Base-by-base conservation (phyloP, 92 coral and sea anemone species). In the Porites evermanni region DNA sequence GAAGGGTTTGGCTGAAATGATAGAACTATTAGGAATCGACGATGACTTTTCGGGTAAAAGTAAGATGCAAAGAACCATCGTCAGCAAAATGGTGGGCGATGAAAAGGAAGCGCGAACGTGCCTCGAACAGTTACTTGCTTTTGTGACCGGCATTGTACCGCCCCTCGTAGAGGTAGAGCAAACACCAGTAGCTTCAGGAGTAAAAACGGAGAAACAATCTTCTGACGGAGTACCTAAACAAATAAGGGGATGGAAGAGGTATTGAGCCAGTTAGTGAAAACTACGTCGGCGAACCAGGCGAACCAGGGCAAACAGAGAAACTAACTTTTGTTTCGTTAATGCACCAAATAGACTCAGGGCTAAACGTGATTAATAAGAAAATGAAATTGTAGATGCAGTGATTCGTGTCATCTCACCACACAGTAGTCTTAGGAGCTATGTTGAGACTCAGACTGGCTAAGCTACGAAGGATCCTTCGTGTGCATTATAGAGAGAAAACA, bases 361-460 rank as follows among this genome's bases (percentile, higher is more conserved):
- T 78, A 3, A 70, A 74, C 89, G 86, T 32, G 78, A 78, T 12
- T 83, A 89, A 17, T 63, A 80, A 47, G 84, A 89, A 77, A 80
- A 71, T 69, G 85, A 89, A 60, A 83, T 82, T 83, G 88, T 83
- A 10, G 88, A 83, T 77, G 89, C 88, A 1, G 88, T 84, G 23
- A 88, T 88, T 51, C 61, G 88, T 77, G 88, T 84, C 2, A 75
- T 89, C 1, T 66, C 88, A 14, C 88, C 64, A 14, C 88, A 83
- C 53, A 81, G 75, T 53, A 71, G 75, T 68, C 78, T 81, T 59
- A 6, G 77, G 8, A 81, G 77, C 24, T 72, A 83, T 50, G 71
- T 85, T 21, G 91, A 86, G 18, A 89, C 93, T 59, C 74, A 84
- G 91, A 67, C 87, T 91, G n/a, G 72, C 89, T 0, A 91, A 91